Evolutionary conservation across 2,888 invertebrate species (phyloP).

Genomic region (Girardia tigrina): DNA sequence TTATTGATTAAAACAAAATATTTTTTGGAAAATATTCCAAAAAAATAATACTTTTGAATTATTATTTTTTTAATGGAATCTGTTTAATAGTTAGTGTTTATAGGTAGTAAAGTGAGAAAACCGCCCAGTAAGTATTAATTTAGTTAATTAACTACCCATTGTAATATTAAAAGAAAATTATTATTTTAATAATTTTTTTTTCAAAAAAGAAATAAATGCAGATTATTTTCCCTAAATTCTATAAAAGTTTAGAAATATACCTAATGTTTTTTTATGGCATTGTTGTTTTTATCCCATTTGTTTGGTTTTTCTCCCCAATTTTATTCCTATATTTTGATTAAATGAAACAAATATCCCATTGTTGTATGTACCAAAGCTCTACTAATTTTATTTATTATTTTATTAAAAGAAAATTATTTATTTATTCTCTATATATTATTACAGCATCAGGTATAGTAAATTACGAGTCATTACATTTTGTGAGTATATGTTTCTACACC

Average conservation of each 20-base stretch:
- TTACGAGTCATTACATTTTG: not conserved
- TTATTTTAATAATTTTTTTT: not conserved
- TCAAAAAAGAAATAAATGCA: no score
- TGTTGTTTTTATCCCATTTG: constrained; percentile 12
- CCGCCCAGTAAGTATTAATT: not conserved
- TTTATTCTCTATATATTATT: constrained; percentile 5
- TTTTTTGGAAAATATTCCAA: no score
- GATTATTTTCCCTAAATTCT: not conserved
- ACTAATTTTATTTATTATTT: constrained; percentile 1
- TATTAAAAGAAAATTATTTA: not conserved
- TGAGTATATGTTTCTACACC: not conserved
- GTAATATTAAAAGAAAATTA: not conserved
- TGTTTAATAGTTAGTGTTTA: not conserved
- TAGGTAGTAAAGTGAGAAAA: not conserved
- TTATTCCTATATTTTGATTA: not conserved
- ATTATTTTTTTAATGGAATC: not conserved
- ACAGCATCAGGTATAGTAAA: constrained; percentile 19
- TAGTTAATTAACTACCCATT: constrained; percentile 16
- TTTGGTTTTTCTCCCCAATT: not conserved
- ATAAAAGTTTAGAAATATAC: not conserved
- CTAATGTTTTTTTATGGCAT: not conserved
- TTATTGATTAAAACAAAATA: not conserved
- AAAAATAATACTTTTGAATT: not conserved
- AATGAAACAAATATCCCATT: not conserved
- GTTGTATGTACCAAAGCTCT: not conserved